Evolutionary conservation across 1,140 invertebrate species (phyloP).

Genomic region (Aradophagus sp.): DNA sequence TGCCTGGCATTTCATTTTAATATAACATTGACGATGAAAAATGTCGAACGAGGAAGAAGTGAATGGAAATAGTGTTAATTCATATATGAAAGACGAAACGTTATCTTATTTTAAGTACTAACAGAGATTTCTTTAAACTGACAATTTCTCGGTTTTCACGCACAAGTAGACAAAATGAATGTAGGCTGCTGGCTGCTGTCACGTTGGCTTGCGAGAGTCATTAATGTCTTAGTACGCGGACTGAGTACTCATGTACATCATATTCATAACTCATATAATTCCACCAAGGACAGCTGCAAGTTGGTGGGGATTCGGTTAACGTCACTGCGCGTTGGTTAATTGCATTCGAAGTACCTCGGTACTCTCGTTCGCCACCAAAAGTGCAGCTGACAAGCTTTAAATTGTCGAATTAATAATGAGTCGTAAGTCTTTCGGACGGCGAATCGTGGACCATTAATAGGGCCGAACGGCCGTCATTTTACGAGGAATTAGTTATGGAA

Average conservation of each 20-base stretch:
- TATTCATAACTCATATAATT: constrained; percentile 52
- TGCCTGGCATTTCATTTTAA: no score
- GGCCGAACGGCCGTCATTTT: constrained; percentile 10
- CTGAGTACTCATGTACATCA: constrained; percentile 41
- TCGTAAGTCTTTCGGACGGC: constrained; percentile 9
- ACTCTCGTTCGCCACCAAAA: constrained; percentile 17
- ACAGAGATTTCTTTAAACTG: constrained; percentile 42
- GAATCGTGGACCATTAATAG: constrained; percentile 21
- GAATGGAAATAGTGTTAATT: constrained; percentile 5
- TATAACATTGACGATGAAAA: no score
- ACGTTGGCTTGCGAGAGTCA: constrained; percentile 31
- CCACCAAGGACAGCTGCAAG: constrained; percentile 31
- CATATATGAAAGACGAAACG: constrained; percentile 1
- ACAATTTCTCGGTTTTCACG: constrained; percentile 41
- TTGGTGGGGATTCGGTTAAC: constrained; percentile 20
- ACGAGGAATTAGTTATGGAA: no score
- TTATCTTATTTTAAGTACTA: constrained; percentile 6
- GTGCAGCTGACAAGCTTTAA: constrained; percentile 40
- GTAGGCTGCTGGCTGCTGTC: constrained; percentile 38
- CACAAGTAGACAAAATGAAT: constrained; percentile 48
- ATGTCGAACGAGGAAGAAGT: background rate
- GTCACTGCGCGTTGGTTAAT: constrained; percentile 31
- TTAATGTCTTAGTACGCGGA: constrained; percentile 46
- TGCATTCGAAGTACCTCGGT: constrained; percentile 31
- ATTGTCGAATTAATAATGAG: constrained; percentile 49